Evolutionary conservation across 2,888 invertebrate genomes (phyloP).

Genomic region (Gymnocheta viridis): DNA sequence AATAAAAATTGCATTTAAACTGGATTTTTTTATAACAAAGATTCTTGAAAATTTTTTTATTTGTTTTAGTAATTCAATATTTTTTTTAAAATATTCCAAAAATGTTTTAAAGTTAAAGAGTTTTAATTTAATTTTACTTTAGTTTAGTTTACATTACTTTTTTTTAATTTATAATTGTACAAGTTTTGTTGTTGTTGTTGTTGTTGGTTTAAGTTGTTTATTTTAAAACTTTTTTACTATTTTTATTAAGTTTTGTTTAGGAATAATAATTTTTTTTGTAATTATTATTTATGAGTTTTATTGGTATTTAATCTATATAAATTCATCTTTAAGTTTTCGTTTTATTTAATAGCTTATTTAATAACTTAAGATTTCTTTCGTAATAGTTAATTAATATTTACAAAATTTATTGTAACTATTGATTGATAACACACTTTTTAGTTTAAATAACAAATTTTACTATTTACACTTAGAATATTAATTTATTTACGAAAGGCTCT

Average conservation of each 20-base stretch:
- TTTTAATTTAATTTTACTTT: conserved; percentile 40
- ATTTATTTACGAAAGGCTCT: not conserved
- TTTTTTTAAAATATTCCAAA: conserved; percentile 64
- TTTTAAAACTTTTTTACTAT: conserved; percentile 42
- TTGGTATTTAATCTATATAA: conserved; percentile 51
- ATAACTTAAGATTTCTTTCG: not conserved
- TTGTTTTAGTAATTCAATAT: conserved; percentile 32
- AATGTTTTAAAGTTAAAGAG: conserved; percentile 57
- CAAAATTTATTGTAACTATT: conserved; percentile 21
- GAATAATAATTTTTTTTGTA: conserved; percentile 42
- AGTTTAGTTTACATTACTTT: conserved; percentile 10
- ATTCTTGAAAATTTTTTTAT: conserved; percentile 58
- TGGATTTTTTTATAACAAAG: conserved; percentile 65
- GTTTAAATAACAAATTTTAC: conserved; percentile 47
- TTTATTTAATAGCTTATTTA: not conserved
- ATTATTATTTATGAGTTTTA: conserved; percentile 28
- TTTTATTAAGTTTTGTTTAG: conserved; percentile 71
- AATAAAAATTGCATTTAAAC: conserved; percentile 60
- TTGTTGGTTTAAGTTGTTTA: conserved; percentile 34
- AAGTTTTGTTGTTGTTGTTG: conserved; percentile 25
- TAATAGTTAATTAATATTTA: conserved; percentile 33
- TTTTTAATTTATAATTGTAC: conserved; percentile 46
- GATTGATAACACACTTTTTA: conserved; percentile 67
- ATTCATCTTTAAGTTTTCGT: conserved; percentile 39
- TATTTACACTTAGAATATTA: conserved; percentile 51